A percentile compares a stretch with the other conserved stretches of the same genome.
phyloP scores from a whole-genome alignment of 1,140 invertebrate species.

The Anthonomus grandis region DNA sequence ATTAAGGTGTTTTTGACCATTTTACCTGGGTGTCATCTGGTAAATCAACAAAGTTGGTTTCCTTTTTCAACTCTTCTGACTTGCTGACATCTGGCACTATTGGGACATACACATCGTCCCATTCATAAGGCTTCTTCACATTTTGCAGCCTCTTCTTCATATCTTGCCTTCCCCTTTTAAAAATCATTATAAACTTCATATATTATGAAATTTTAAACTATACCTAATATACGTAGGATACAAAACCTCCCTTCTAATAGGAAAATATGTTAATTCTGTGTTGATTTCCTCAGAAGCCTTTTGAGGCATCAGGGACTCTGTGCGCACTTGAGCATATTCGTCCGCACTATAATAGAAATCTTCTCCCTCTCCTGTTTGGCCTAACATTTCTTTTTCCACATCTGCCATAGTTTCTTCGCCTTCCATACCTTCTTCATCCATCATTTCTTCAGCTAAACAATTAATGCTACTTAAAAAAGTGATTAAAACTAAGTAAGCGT shows the following conservation, averaged over 20 bases:
- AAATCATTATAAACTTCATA: too few species aligned
- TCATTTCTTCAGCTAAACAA: slow-evolving; percentile 44
- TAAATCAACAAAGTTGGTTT: slow-evolving; percentile 52
- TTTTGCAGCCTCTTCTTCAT: slow-evolving; percentile 18
- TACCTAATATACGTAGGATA: slow-evolving; percentile 29
- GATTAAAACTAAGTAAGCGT: neutral
- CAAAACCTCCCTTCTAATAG: slow-evolving; percentile 28
- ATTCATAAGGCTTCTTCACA: slow-evolving; percentile 8
- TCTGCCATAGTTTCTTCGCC: neutral
- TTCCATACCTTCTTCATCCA: slow-evolving; percentile 22
- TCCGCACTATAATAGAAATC: slow-evolving; percentile 28
- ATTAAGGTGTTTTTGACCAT: neutral
- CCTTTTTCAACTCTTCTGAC: slow-evolving; percentile 50
- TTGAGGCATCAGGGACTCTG: slow-evolving; percentile 28
- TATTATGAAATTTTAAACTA: too few species aligned
- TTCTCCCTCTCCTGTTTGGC: slow-evolving; percentile 18
- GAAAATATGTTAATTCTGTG: slow-evolving; percentile 33
- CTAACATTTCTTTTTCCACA: slow-evolving; percentile 13
- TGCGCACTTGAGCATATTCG: slow-evolving; percentile 28
- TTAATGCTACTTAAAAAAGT: neutral
- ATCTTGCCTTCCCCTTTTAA: slow-evolving; percentile 26
- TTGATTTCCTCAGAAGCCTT: slow-evolving; percentile 30
- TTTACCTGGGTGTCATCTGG: slow-evolving; percentile 50
- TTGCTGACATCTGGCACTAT: slow-evolving; percentile 38
- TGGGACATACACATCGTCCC: slow-evolving; percentile 22